A percentile compares a stretch with the other conserved stretches of the same genome.
Evolutionary conservation across 1,140 invertebrate genomes (phyloP).

Genomic region (Charaxes varanes): DNA sequence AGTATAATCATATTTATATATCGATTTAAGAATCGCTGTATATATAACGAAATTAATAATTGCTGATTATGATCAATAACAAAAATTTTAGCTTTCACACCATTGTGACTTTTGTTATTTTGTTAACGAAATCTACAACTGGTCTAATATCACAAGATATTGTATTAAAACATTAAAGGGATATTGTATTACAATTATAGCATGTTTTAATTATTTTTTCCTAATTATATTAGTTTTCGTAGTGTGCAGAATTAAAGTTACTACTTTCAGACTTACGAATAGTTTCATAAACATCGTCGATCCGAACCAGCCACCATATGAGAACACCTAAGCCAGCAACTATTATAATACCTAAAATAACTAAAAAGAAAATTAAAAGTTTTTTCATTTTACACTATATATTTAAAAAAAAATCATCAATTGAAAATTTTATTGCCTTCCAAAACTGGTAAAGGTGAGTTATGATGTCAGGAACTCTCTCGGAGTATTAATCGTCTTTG

Average conservation of each 20-base stretch:
- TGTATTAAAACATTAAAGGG: too few species aligned
- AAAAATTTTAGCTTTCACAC: too few species aligned
- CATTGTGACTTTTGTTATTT: too few species aligned
- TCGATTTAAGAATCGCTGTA: too few species aligned
- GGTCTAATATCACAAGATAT: too few species aligned
- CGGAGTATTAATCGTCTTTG: conserved; percentile 11
- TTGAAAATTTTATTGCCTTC: conserved; percentile 9
- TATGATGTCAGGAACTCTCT: conserved; percentile 17
- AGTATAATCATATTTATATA: too few species aligned
- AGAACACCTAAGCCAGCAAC: conserved; percentile 36
- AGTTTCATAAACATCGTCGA: conserved; percentile 23
- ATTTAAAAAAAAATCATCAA: conserved; percentile 1
- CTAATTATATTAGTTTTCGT: too few species aligned
- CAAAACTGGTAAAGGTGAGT: conserved; percentile 7
- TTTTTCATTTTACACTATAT: conserved; percentile 5
- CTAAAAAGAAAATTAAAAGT: conserved; percentile 22
- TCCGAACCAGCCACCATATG: conserved; percentile 44
- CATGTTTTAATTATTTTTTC: too few species aligned
- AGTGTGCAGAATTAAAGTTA: not conserved
- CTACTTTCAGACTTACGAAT: conserved; percentile 29
- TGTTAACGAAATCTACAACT: too few species aligned
- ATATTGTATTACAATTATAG: too few species aligned
- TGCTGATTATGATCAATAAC: too few species aligned
- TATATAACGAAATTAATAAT: too few species aligned
- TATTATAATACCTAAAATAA: conserved; percentile 16